Percentiles rank a stretch among this genome's conserved stretches.
Evolutionary conservation across 2,888 invertebrate species (phyloP).

Genomic region (Dryomyza anilis): DNA sequence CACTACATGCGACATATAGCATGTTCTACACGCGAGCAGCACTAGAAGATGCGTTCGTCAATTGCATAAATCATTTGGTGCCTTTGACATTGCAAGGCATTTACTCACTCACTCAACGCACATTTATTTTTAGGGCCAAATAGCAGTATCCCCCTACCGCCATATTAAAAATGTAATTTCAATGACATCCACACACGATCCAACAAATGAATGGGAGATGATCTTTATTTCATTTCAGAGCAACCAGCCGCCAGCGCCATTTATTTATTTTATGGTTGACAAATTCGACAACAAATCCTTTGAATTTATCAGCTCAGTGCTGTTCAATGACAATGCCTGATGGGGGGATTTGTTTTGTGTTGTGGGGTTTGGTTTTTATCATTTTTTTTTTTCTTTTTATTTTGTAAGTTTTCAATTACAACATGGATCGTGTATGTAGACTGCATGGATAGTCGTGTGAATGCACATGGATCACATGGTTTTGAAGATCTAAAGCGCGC

Average conservation of each 20-base stretch:
- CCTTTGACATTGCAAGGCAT: background rate
- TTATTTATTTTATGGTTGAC: slow-evolving; percentile 41
- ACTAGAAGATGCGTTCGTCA: background rate
- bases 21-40: background rate
- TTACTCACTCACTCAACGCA: background rate
- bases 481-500: background rate
- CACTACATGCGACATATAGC: background rate
- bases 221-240: too few species aligned
- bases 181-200: background rate
- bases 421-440: too few species aligned
- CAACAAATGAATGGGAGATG: background rate
- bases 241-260: slow-evolving; percentile 23
- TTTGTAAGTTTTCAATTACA: too few species aligned
- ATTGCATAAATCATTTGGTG: slow-evolving; percentile 26
- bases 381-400: too few species aligned
- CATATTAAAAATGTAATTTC: background rate
- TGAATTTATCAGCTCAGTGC: slow-evolving; percentile 37
- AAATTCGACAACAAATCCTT: slow-evolving; percentile 43
- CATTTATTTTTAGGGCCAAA: slow-evolving; percentile 8
- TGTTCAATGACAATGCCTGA: too few species aligned
- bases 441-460: too few species aligned
- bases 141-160: background rate
- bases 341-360: too few species aligned
- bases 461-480: background rate
- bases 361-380: too few species aligned